Base-by-base conservation (phyloP, 2,113 vertebrate species). In the Nothoprocta perdicaria region DNA sequence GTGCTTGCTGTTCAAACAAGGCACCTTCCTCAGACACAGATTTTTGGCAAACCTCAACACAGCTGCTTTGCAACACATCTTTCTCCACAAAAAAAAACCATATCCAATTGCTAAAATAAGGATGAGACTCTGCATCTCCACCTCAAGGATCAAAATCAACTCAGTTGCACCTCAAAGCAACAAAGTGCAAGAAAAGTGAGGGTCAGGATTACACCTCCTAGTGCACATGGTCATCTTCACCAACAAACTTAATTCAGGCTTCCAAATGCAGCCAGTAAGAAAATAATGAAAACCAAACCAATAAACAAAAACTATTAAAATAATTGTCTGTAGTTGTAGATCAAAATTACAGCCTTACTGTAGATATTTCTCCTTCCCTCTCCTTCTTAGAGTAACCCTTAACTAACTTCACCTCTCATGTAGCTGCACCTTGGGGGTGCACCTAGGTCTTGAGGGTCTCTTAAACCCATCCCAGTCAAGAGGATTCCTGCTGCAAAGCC, bases 321-420 rank as follows among this genome's bases (percentile, higher is more conserved):
- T 57, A 18, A 31, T 57, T 31, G 14, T 4, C 5, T 69, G 27
- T 46, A 27, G 16, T 8, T 58, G 9, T 7, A n/a, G 13, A 50
- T 22, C 27, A 27, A 23, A 82, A 48, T 33, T 14, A 12, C 45
- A 62, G 40, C 22, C 81, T 41, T 43, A 18, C 4, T 55, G 40
- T 19, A 7, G 5, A 2, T 4, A 31, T 12, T 33, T 9, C 16
- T 35, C n/a, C 21, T 3, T 69, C 12, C 29, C 21, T 62, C 6
- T 15, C 31, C 69, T 60, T 15, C 24, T 73, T 55, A 52, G 68
- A 6, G 2, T 40, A 33, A 33, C 29, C 33, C 29, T 55, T 13
- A 27, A 0, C 9, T 29, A 48, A 19, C 1, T 6, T 31, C 15
- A 6, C 5, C 48, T 14, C 55, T 80, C 55, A 24, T 1, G 6